Evolutionary conservation across 2,113 vertebrate species (phyloP), one percentile per base, ranked within the genome.

Genomic region (Tursiops truncatus): DNA sequence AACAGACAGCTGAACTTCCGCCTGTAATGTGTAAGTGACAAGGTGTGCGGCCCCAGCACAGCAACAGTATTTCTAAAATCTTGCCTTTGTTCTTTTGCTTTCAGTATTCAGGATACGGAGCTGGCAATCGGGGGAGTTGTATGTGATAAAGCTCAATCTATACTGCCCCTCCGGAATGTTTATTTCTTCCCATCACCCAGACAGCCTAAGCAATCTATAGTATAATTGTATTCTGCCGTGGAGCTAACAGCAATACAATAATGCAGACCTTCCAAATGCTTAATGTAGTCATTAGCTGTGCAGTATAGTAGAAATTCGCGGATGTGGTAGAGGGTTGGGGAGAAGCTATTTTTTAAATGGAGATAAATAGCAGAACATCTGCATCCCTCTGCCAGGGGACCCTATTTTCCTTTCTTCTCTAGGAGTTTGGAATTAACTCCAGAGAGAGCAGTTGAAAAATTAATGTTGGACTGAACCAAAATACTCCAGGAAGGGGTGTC

Each of bases 361-460:
- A 96, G 89, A 96, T 44, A 97, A 96, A 94, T 92, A 95, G 77
- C 44, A 89, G 92, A 97, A 97, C 81, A 97, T 93, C 95, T 97
- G 94, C 12, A 86, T 70, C 50, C 50, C 20, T 97, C 58, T 62
- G 71, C 76, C 71, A 85, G 77, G 73, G 94, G 94, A 96, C 81
- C 44, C 63, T 94, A 44, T 44, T 92, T 97, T 91, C 47, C 68
- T 92, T 95, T 80, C 18, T 83, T 94, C 58, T 95, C 41, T 94
- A 82, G 44, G 63, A 91, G 44, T 95, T 96, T 94, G 60, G n/a
- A 94, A 95, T 91, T 77, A 93, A 80, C 23, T 95, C 41, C 76
- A 90, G 44, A 89, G 81, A 91, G 36, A 95, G 62, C 36, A 92
- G 28, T 79, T 94, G 62, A 97, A 95, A 97, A 95, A 93, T 94